Evolutionary conservation across 2,113 vertebrate genomes (phyloP).

Genomic region (Callipepla squamata): DNA sequence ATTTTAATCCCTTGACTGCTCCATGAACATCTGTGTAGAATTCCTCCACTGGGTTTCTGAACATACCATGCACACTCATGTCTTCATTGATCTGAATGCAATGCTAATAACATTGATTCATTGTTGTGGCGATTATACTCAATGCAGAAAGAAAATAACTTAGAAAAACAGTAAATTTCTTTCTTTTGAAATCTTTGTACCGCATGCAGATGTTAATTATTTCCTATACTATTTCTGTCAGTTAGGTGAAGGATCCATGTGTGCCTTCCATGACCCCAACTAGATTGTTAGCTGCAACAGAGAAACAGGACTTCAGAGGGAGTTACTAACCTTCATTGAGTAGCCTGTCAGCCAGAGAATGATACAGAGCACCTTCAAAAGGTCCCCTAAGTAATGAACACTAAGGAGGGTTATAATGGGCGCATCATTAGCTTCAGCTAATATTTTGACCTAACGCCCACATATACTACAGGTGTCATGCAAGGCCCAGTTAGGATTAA

Average conservation of each 20-base stretch:
- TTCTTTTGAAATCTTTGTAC: slow-evolving; percentile 40
- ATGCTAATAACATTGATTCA: slow-evolving; percentile 35
- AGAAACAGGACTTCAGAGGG: slow-evolving; percentile 62
- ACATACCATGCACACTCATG: background rate
- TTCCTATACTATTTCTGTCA: slow-evolving; percentile 51
- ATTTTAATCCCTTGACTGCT: slow-evolving; percentile 45
- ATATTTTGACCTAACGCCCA: slow-evolving; percentile 69
- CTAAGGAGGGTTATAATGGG: slow-evolving; percentile 58
- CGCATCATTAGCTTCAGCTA: slow-evolving; percentile 62
- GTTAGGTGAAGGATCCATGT: slow-evolving; percentile 62
- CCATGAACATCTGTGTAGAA: slow-evolving; percentile 11
- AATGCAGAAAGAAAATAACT: slow-evolving; percentile 29
- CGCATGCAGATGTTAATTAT: slow-evolving; percentile 69
- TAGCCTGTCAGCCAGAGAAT: slow-evolving; percentile 65
- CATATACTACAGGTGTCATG: slow-evolving; percentile 51
- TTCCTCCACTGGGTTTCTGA: background rate
- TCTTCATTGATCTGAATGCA: background rate
- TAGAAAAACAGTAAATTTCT: slow-evolving; percentile 53
- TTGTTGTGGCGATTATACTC: slow-evolving; percentile 6
- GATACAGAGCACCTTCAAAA: slow-evolving; percentile 72
- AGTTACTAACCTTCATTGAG: slow-evolving; percentile 54
- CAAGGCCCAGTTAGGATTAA: slow-evolving; percentile 53
- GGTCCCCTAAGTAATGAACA: slow-evolving; percentile 62
- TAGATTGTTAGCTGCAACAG: slow-evolving; percentile 17
- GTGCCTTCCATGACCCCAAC: slow-evolving; percentile 59